Base-by-base conservation (phyloP, 1,140 invertebrate species). In the Pseudomyrmex sp. region DNA sequence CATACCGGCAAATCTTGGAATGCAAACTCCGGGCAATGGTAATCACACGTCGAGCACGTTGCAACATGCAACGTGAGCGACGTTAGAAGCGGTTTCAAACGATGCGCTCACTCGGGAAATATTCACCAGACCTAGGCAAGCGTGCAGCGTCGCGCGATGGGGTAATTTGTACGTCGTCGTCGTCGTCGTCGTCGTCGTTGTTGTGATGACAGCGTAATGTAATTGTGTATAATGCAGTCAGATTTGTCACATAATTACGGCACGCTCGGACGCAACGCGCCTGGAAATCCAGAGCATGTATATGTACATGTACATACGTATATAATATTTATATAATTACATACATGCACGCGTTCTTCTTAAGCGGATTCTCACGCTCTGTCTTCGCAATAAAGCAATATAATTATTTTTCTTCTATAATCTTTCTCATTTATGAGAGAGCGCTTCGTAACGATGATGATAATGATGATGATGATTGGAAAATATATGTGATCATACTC, bases 21-120 rank as follows among this genome's bases (percentile, higher is more conserved):
- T 56, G 52, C 52, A 44, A 7, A 58, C 54, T 72, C 52, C 3
- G 12, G 2, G 46, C 65, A 26, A 69, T 68, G 68, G 4, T 44
- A 56, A 77, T 26, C 18, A 13, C 20, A n/a, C 18, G 58, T 26
- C 70, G 35, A 35, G 18, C 20, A 52, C 20, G 54, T 79, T 79
- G 66, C 66, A 15, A 82, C 58, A 62, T 44, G 23, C 12, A 35
- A 35, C 35, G 2, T 23, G 46, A 58, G 69, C 48, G 35, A 82
- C 23, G 56, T 59, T 58, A 54, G 46, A 61, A 52, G 54, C 46
- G 2, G n/a, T 58, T 20, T 74, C 12, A 35, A 80, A 80, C 52
- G 72, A 82, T 62, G 79, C 70, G 46, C 58, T 82, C 59, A 74
- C 68, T 82, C 69, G 58, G 70, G 48, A 74, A 74, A 61, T 72